Percentiles rank a stretch among this genome's conserved stretches.
Conservation (phyloP, 92 coral and sea anemone species). For the Heteractis magnifica region DNA sequence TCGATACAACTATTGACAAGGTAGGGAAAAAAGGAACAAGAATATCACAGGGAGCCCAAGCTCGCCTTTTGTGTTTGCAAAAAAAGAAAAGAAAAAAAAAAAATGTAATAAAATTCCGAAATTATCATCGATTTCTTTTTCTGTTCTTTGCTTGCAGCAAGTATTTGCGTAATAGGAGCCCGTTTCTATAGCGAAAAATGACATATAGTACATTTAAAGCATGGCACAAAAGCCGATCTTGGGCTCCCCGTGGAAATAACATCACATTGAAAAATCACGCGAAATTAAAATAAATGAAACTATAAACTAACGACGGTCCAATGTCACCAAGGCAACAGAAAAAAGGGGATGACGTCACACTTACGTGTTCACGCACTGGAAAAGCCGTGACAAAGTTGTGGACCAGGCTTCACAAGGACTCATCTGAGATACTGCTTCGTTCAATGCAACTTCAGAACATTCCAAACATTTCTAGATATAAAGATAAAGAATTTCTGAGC, state of each 20-base stretch:
- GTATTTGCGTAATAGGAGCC: no score
- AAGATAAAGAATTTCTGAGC: background rate
- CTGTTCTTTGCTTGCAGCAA: no score
- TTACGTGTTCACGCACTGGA: constrained; percentile 82
- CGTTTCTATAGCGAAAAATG: no score
- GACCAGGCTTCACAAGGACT: constrained; percentile 99
- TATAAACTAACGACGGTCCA: background rate
- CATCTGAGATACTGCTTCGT: constrained; percentile 98
- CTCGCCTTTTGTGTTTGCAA: background rate
- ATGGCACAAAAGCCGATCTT: no score
- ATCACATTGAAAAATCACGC: no score
- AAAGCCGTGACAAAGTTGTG: constrained; percentile 84
- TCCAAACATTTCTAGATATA: constrained; percentile 75
- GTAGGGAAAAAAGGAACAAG: background rate
- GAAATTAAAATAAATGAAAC: background rate
- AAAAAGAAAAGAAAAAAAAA: background rate
- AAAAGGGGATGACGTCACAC: constrained; percentile 10
- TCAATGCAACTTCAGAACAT: constrained; percentile 90
- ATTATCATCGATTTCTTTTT: background rate
- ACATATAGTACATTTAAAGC: no score
- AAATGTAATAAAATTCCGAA: background rate
- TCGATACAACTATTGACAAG: constrained; percentile 61
- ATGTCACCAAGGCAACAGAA: background rate
- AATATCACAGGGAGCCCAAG: background rate
- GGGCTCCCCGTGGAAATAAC: no score